These are phyloP conservation scores for Monopis laevigella DNA, from an alignment of 2,888 invertebrate species.

Conservation along the genomic window DNA sequence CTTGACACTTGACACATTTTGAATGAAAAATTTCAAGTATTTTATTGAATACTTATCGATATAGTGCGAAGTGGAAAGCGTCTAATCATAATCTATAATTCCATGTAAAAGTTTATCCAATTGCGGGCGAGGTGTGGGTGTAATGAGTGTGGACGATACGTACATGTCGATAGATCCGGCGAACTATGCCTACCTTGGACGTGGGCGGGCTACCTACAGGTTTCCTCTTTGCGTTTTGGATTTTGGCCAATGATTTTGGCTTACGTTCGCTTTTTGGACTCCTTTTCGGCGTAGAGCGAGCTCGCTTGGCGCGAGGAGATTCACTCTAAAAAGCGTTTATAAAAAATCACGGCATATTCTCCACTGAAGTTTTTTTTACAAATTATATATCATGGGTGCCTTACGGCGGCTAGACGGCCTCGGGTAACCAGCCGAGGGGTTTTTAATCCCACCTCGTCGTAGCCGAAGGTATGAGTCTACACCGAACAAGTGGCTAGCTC, in stretches of 20 bases:
- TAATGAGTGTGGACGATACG: conserved; percentile 36
- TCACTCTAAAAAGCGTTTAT: conserved; percentile 38
- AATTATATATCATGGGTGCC: no score
- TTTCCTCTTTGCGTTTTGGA: conserved; percentile 33
- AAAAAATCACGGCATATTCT: not conserved
- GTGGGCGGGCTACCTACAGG: conserved; percentile 52
- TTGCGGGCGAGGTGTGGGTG: not conserved
- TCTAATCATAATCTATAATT: no score
- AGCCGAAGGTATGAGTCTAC: no score
- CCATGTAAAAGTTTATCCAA: no score
- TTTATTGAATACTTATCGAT: no score
- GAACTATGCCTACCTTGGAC: conserved; percentile 68
- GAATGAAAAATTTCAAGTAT: no score
- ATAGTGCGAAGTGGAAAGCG: no score
- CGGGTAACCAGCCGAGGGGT: no score
- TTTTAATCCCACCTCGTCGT: no score
- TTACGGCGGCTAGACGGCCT: no score
- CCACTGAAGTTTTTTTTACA: not conserved
- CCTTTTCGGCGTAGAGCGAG: conserved; percentile 41
- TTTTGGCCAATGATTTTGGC: conserved; percentile 26
- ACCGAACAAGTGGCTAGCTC: no score
- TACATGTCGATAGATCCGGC: conserved; percentile 69
- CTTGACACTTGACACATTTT: no score
- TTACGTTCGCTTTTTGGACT: conserved; percentile 43
- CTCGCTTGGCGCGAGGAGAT: conserved; percentile 42